Evolutionary conservation across 2,797 vertebrate species (phyloP), one percentile per base, ranked within the genome.

Genomic region (Anisognathus igniventris): DNA sequence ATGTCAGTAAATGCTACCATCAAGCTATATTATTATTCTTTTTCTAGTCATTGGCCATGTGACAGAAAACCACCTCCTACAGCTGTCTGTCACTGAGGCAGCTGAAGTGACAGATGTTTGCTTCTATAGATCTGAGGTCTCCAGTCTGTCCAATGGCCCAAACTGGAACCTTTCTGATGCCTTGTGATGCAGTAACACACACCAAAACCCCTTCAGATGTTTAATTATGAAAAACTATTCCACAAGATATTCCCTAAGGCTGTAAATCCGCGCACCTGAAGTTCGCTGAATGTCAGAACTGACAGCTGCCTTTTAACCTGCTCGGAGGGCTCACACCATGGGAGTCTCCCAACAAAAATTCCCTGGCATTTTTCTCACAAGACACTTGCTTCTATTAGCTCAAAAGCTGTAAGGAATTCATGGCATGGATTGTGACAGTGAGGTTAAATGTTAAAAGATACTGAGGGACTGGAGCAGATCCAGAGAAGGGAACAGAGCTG

Each of bases 31-130:
- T 85, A 21, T 87, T 40, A 5, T 86, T 64, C 57, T 81, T 84
- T 86, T 87, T 10, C 50, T 44, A 72, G 21, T 78, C n/a, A 37
- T 30, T 88, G 57, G 6, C 83, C 25, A 9, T 72, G 35, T 84
- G 77, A 81, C 61, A 42, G 51, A 88, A 94, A 72, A 39, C 2
- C 0, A 28, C 28, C 35, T 89, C 21, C 60, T 61, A 13, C 42
- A 62, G 39, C 58, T 86, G 82, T 66, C 85, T 72, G 67, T 86
- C 88, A 86, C 45, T 11, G 17, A 33, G 50, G 54, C 73, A 84
- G 54, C 1, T 75, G 60, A 81, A 86, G 35, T 44, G 80, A 51
- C 83, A 88, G 44, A 78, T 61, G 25, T 61, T 84, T 90, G 27
- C 58, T 51, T 64, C 73, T 64, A 1, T 7, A 54, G 22, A 50